Base-by-base conservation (phyloP, 1,140 invertebrate species). In the Heliconius congener region DNA sequence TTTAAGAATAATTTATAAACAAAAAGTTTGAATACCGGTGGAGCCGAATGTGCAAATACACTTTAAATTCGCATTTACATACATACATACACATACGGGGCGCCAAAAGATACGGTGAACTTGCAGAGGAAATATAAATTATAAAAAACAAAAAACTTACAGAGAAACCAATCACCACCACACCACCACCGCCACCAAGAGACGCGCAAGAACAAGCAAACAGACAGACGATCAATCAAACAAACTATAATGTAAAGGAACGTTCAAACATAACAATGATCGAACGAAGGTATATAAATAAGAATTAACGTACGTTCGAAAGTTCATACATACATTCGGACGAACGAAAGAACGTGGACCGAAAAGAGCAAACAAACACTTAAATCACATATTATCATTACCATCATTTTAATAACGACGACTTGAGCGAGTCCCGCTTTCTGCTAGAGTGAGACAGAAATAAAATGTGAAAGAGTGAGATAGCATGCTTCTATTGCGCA, bases 391-490 rank as follows among this genome's bases (percentile, higher is more conserved):
- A 85, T 87, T 81, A 79, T 72, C 72, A 78, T 74, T 71, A 83
- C 82, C 89, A 88, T 66, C 87, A 87, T 81, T 89, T 91, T 82
- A 93, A 85, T 11, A 90, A 84, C 30, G 88, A 77, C 8, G 89
- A 85, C 74, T 85, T 89, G 85, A 88, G 84, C 77, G 89, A 85
- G 76, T 88, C 86, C 30, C 86, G 79, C 78, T 86, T 89, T 80
- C 84, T 82, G 82, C 88, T 90, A 79, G 79, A 84, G 82, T 78
- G 79, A 80, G 72, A 86, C 39, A 85, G 80, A 87, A 27, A 52
- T 73, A 66, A 3, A 30, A 23, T 16, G 60, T 30, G 78, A 9
- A 18, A 72, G 79, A 80, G 66, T 39, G 27, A 39, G 34, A 76
- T 39, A 60, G 50, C 71, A 46, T 42, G 66, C 37, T 66, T 30